Evolutionary conservation across 1,140 invertebrate genomes (phyloP), one percentile per base, ranked within the genome.

Genomic region (Drosophila mayri): DNA sequence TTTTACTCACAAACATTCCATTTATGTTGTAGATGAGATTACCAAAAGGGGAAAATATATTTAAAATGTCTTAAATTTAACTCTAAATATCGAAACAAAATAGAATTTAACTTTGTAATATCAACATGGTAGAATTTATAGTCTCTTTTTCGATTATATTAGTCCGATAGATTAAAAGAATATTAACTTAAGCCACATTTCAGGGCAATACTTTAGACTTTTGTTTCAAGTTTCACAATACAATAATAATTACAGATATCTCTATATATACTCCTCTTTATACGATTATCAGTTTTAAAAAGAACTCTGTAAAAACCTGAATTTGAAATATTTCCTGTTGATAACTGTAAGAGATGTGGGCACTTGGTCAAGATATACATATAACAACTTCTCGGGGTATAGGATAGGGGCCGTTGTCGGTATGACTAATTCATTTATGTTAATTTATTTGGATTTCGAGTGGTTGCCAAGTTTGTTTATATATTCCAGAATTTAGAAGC

Each of bases 381-480:
- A 28, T 1, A 11, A 49, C 0, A 11, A 4, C 12, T 37, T 16
- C 18, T 22, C 14, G 50, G 8, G 8, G n/a, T 52, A 7, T 35
- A 35, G 49, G 16, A 35, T 52, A 9, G 11, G 18, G 30, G 1
- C 30, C 18, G 7, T 52, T 12, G n/a, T 52, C 32, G 14, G 18
- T 25, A 22, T 54, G 20, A 38, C 52, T 55, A 38, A 55, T 55
- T 55, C 14, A 55, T 55, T 16, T 54, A 54, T 38, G 20, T 7
- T 54, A 38, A 37, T 54, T 22, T 35, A 52, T 52, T 30, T 35
- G 9, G 22, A 37, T 20, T 4, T 18, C 12, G 18, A 22, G 28
- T 2, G 2, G 16, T 8, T 22, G 3, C 3, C 18, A n/a, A 14
- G 11, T 9, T 52, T 35, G 3, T 20, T 14, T 52, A 7, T 37